Evolutionary conservation across 2,797 vertebrate genomes (phyloP).

Genomic region (Alca torda): DNA sequence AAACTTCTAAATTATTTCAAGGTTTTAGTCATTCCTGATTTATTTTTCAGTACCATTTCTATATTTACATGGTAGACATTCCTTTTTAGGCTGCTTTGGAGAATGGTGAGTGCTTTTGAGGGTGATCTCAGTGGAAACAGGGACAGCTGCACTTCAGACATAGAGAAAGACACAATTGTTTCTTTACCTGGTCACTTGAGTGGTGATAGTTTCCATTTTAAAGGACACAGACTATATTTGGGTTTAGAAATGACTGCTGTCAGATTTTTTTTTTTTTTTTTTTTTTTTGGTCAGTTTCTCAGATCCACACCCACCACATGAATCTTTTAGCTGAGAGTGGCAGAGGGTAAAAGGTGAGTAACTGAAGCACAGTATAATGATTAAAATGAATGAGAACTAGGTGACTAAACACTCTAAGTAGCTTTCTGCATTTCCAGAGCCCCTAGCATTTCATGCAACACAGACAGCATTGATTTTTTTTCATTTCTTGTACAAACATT

Average conservation of each 20-base stretch:
- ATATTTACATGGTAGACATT: background rate
- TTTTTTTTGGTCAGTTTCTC: background rate
- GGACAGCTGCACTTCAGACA: background rate
- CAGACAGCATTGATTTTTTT: conserved; percentile 3
- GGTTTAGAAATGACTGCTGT: background rate
- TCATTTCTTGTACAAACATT: conserved; percentile 35
- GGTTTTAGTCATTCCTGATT: background rate
- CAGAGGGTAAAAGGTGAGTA: background rate
- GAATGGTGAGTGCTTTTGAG: background rate
- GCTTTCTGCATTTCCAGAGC: background rate
- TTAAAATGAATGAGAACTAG: background rate
- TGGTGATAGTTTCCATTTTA: background rate
- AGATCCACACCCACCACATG: background rate
- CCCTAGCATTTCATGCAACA: background rate
- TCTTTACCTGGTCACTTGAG: background rate
- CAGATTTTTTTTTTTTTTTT: background rate
- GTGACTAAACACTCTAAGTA: background rate
- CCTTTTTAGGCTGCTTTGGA: background rate
- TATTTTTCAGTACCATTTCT: background rate
- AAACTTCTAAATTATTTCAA: background rate
- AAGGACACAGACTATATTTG: background rate
- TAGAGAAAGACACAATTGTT: background rate
- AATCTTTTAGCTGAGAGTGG: background rate
- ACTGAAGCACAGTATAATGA: background rate
- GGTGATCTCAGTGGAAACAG: background rate